These are phyloP conservation scores for Trilocha varians DNA, from an alignment of 2,888 invertebrate species.

Conservation along the genomic window DNA sequence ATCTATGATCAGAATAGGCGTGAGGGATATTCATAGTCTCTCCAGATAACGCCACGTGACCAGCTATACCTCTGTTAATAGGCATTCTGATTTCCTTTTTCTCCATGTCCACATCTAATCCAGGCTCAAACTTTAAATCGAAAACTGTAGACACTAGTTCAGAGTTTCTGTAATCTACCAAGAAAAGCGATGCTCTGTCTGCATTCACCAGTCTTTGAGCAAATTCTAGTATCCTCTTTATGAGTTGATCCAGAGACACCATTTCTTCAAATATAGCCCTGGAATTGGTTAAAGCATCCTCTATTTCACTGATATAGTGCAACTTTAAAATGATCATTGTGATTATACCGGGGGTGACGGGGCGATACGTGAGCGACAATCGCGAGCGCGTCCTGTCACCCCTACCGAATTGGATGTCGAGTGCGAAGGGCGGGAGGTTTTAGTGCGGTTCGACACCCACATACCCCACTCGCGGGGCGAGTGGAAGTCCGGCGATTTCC, in stretches of 20 bases:
- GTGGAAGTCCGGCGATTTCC: too few relatives aligned
- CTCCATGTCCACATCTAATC: constrained; percentile 31
- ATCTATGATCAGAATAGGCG: constrained; percentile 84
- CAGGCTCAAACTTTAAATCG: constrained; percentile 69
- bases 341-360: too few relatives aligned
- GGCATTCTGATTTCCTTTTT: constrained; percentile 79
- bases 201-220: constrained; percentile 87
- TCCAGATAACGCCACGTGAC: constrained; percentile 85
- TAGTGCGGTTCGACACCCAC: too few relatives aligned
- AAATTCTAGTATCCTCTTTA: constrained; percentile 87
- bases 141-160: constrained; percentile 89
- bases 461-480: too few relatives aligned
- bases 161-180: constrained; percentile 80
- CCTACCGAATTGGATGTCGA: too few relatives aligned
- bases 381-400: too few relatives aligned
- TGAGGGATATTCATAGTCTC: constrained; percentile 86
- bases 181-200: constrained; percentile 87
- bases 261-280: constrained; percentile 92
- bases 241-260: constrained; percentile 85
- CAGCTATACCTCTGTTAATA: constrained; percentile 85
- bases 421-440: too few relatives aligned
- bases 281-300: constrained; percentile 18
- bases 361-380: too few relatives aligned
- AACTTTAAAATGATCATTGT: too few relatives aligned
- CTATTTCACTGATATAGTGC: too few relatives aligned